Evolutionary conservation across 2,113 vertebrate genomes (phyloP).

Genomic region (Empidonax traillii): DNA sequence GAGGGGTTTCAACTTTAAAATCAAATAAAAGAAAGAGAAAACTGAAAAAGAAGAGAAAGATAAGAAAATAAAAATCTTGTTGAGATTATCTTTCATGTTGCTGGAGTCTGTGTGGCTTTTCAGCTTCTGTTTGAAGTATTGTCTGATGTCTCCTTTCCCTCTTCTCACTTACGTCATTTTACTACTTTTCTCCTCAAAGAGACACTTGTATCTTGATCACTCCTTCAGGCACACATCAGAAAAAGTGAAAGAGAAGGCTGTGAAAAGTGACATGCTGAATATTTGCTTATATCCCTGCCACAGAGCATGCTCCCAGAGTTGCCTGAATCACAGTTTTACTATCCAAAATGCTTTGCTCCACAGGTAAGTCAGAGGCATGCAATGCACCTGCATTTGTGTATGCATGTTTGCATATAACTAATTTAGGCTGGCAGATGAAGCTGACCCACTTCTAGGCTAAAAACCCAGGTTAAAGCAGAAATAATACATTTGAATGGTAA

Average conservation of each 20-base stretch:
- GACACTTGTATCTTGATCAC: neutral
- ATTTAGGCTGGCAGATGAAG: neutral
- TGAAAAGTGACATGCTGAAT: neutral
- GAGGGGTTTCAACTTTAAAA: neutral
- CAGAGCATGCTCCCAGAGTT: neutral
- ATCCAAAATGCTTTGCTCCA: neutral
- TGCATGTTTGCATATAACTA: neutral
- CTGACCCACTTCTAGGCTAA: neutral
- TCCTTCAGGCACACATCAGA: constrained; percentile 3
- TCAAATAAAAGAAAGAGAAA: neutral
- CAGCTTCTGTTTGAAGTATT: constrained; percentile 14
- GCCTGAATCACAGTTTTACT: neutral
- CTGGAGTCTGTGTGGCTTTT: constrained; percentile 4
- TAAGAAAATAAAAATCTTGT: neutral
- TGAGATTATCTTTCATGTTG: neutral
- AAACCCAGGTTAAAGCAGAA: neutral
- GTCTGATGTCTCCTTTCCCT: neutral
- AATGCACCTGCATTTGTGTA: neutral
- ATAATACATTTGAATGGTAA: neutral
- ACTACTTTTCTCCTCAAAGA: constrained; percentile 15
- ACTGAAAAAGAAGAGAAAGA: neutral
- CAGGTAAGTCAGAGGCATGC: neutral
- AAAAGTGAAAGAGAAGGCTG: neutral
- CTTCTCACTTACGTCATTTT: constrained; percentile 7
- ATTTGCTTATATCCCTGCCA: neutral